Conservation (phyloP, 2,888 invertebrate species). For the Lithophane semibrunnea region DNA sequence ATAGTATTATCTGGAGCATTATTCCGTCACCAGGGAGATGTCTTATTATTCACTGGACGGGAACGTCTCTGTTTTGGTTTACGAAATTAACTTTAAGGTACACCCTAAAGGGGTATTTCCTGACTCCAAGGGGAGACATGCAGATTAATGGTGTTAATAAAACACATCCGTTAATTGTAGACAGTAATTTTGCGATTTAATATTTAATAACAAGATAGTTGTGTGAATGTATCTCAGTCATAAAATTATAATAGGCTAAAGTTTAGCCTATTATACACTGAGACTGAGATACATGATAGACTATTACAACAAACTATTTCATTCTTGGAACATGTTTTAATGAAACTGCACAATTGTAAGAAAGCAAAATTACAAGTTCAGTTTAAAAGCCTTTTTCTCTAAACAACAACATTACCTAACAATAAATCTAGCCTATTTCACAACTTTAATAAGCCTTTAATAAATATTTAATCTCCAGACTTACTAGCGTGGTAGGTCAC, state of each 20-base stretch:
- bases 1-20: constrained; percentile 74
- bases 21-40: constrained; percentile 83
- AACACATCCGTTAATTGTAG: constrained; percentile 78
- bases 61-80: constrained; percentile 83
- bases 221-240: background rate
- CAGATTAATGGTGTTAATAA: constrained; percentile 83
- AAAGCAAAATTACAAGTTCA: background rate
- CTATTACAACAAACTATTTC: background rate
- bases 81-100: constrained; percentile 82
- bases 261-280: no score
- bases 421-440: constrained; percentile 5
- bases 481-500: constrained; percentile 14
- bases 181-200: constrained; percentile 67
- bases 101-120: constrained; percentile 78
- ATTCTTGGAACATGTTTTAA: background rate
- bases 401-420: background rate
- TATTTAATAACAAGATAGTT: constrained; percentile 48
- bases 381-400: background rate
- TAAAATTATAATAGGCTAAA: background rate
- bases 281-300: background rate
- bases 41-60: constrained; percentile 83
- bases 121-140: constrained; percentile 75
- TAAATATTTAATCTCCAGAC: constrained; percentile 27
- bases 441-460: constrained; percentile 15
- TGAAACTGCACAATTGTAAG: background rate